These are phyloP conservation scores for Chlorocebus sabaeus DNA, from an alignment of 2,113 vertebrate genomes.

Conservation along the genomic window DNA sequence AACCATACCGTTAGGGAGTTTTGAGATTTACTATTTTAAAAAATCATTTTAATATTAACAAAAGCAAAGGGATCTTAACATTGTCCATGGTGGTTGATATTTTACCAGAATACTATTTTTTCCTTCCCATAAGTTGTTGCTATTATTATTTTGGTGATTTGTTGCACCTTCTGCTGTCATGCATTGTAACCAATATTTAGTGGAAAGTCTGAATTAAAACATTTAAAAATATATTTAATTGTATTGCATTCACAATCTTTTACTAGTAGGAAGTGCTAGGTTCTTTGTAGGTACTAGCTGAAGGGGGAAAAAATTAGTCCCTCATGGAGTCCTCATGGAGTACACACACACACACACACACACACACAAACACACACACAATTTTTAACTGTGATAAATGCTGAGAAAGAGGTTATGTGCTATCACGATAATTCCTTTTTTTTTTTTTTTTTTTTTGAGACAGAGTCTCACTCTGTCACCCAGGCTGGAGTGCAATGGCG, in stretches of 20 bases:
- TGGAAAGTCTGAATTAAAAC: conserved; percentile 24
- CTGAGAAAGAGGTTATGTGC: not conserved
- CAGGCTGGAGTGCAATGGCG: too few species aligned
- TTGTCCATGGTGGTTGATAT: not conserved
- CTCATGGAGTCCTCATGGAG: not conserved
- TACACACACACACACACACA: too few species aligned
- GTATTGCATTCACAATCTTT: not conserved
- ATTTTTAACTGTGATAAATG: not conserved
- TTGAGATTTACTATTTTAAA: not conserved
- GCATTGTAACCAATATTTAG: not conserved
- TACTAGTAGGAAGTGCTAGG: not conserved
- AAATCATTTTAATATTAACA: not conserved
- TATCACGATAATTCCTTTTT: not conserved
- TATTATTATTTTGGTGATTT: conserved; percentile 16
- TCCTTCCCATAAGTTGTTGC: not conserved
- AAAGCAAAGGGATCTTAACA: not conserved
- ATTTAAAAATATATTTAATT: not conserved
- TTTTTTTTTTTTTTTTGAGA: too few species aligned
- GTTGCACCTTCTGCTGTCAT: not conserved
- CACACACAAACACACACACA: too few species aligned
- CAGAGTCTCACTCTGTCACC: too few species aligned
- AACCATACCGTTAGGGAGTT: not conserved
- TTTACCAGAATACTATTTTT: conserved; percentile 12
- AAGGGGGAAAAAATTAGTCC: not conserved
- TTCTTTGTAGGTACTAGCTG: not conserved